These are phyloP conservation scores for Nomada fabriciana DNA, from an alignment of 2,888 invertebrate genomes.

Conservation along the genomic window DNA sequence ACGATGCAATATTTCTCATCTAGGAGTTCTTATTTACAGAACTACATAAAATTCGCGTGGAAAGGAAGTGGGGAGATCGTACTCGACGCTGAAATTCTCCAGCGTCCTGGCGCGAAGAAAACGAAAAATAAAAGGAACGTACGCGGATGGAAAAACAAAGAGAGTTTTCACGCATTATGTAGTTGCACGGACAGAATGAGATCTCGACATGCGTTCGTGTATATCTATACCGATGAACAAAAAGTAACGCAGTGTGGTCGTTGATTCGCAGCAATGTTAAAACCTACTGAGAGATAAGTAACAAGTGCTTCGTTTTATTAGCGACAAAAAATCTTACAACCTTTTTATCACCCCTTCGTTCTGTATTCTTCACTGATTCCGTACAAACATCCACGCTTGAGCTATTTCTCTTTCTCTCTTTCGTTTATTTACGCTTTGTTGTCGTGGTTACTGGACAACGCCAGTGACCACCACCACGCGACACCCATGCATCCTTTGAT, in stretches of 20 bases:
- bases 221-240: slow-evolving; percentile 1
- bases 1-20: slow-evolving; percentile 1
- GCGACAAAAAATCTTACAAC: slow-evolving; percentile 45
- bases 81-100: not conserved
- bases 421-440: not conserved
- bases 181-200: slow-evolving; percentile 4
- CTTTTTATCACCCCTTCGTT: slow-evolving; percentile 24
- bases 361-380: not conserved
- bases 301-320: slow-evolving; percentile 42
- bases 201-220: slow-evolving; percentile 7
- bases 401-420: slow-evolving; percentile 4
- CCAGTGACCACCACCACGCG: not conserved
- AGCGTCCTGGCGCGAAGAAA: not conserved
- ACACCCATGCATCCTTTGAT: not conserved
- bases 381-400: slow-evolving; percentile 23
- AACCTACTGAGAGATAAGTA: slow-evolving; percentile 36
- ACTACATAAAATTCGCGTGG: not conserved
- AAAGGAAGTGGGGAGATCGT: slow-evolving; percentile 8
- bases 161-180: not conserved
- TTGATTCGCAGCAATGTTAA: slow-evolving; percentile 29
- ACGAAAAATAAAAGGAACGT: slow-evolving; percentile 8
- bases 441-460: not conserved
- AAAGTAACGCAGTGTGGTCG: slow-evolving; percentile 1
- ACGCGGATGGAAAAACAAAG: not conserved
- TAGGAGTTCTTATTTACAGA: slow-evolving; percentile 9